These are phyloP conservation scores for Aethina tumida DNA, from an alignment of 1,140 invertebrate genomes.

Conservation along the genomic window DNA sequence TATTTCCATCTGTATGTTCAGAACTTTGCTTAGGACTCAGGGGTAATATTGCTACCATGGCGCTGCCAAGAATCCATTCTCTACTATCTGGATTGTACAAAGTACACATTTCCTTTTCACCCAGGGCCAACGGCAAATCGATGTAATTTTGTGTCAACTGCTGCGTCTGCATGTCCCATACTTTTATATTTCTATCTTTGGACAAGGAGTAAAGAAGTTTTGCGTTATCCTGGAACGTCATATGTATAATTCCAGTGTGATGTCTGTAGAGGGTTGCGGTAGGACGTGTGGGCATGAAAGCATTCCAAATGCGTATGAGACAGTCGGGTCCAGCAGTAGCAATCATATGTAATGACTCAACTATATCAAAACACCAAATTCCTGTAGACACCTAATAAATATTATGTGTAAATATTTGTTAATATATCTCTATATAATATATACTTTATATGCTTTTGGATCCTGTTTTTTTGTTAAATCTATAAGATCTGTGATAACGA, in stretches of 20 bases:
- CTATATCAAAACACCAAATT: constrained; percentile 46
- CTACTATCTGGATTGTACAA: constrained; percentile 53
- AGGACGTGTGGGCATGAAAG: constrained; percentile 55
- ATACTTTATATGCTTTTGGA: constrained; percentile 17
- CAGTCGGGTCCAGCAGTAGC: constrained; percentile 65
- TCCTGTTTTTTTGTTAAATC: constrained; percentile 24
- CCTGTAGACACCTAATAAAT: constrained; percentile 27
- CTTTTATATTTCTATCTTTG: constrained; percentile 56
- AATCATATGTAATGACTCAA: constrained; percentile 45
- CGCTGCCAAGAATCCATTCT: constrained; percentile 50
- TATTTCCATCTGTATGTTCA: constrained; percentile 55
- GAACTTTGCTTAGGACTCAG: constrained; percentile 50
- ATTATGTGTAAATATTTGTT: constrained; percentile 13
- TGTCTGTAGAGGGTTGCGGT: constrained; percentile 55
- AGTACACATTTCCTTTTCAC: constrained; percentile 45
- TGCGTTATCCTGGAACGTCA: constrained; percentile 48
- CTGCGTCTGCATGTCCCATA: constrained; percentile 54
- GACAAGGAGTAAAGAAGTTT: constrained; percentile 48
- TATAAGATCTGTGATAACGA: constrained; percentile 28
- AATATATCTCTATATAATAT: background rate
- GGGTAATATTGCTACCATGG: constrained; percentile 46
- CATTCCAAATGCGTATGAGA: constrained; percentile 62
- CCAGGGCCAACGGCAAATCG: constrained; percentile 46
- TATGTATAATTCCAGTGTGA: constrained; percentile 51
- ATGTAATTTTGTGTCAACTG: constrained; percentile 54